Conservation (phyloP, 2,113 vertebrate genomes). For the Ornithorhynchus anatinus region DNA sequence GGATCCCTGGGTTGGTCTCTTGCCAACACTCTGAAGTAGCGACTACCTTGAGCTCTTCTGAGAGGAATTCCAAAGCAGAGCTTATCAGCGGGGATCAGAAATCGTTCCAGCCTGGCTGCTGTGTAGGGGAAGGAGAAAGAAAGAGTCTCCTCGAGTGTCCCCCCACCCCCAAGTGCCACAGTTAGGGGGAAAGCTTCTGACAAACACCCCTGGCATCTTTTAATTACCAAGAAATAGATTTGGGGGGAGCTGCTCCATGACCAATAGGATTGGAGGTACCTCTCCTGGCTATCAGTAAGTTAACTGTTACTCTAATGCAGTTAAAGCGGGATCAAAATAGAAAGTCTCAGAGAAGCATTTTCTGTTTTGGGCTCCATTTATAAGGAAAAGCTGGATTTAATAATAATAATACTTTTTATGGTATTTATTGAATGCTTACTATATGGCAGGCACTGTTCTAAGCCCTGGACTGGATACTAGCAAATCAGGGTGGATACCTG, state of each 20-base stretch:
- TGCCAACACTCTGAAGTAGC: slow-evolving; percentile 71
- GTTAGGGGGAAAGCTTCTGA: slow-evolving; percentile 62
- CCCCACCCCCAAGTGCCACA: slow-evolving; percentile 54
- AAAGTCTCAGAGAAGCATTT: too few species aligned
- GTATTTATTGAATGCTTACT: too few species aligned
- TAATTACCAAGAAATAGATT: slow-evolving; percentile 75
- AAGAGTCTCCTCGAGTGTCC: too few species aligned
- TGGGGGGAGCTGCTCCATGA: slow-evolving; percentile 69
- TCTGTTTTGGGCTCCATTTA: too few species aligned
- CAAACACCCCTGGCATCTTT: slow-evolving; percentile 60
- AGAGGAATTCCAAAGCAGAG: slow-evolving; percentile 76
- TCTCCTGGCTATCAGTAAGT: slow-evolving; percentile 71
- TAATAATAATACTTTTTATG: too few species aligned
- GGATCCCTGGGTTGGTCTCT: too few species aligned
- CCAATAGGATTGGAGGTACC: slow-evolving; percentile 74
- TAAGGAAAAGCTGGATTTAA: too few species aligned
- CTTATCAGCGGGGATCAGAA: slow-evolving; percentile 76
- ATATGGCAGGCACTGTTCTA: too few species aligned
- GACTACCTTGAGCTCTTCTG: slow-evolving; percentile 72
- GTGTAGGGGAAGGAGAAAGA: slow-evolving; percentile 51
- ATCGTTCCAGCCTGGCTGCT: slow-evolving; percentile 67
- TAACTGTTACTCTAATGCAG: slow-evolving; percentile 59
- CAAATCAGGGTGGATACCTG: too few species aligned
- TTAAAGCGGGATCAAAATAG: slow-evolving; percentile 68
- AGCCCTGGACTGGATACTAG: too few species aligned